Percentiles rank a stretch among this genome's conserved stretches.
phyloP scores from a whole-genome alignment of 1,140 invertebrate species.

The Formica exsecta region DNA sequence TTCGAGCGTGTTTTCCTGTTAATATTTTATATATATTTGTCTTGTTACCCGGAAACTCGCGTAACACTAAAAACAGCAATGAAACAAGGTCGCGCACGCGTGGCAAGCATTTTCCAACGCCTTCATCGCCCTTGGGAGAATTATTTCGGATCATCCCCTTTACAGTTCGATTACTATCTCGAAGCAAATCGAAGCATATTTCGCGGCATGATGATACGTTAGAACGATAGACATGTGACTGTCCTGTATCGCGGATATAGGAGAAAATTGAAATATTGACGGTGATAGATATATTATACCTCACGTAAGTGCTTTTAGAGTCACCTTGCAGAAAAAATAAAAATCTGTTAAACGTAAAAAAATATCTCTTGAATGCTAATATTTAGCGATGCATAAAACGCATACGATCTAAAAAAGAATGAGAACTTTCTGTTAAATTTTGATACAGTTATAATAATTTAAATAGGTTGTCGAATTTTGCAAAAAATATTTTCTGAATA shows the following conservation, averaged over 20 bases:
- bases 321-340: neutral
- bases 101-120: slow-evolving; percentile 4
- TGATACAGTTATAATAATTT: neutral
- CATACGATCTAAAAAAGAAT: too few relatives aligned
- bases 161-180: slow-evolving; percentile 33
- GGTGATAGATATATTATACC: neutral
- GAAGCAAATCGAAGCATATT: slow-evolving; percentile 10
- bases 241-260: neutral
- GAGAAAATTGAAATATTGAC: slow-evolving; percentile 5
- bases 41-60: slow-evolving; percentile 21
- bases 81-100: slow-evolving; percentile 39
- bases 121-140: slow-evolving; percentile 13
- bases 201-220: slow-evolving; percentile 19
- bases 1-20: slow-evolving; percentile 2
- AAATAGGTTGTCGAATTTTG: neutral
- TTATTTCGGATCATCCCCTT: slow-evolving; percentile 36
- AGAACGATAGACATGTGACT: slow-evolving; percentile 6
- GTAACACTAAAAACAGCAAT: slow-evolving; percentile 34
- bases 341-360: neutral
- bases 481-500: too few relatives aligned
- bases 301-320: neutral
- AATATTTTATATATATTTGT: slow-evolving; percentile 36
- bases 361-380: neutral
- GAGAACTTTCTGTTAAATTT: neutral
- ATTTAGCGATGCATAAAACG: neutral